Base-by-base conservation (phyloP, 1,140 invertebrate genomes). In the Camponotus floridanus region DNA sequence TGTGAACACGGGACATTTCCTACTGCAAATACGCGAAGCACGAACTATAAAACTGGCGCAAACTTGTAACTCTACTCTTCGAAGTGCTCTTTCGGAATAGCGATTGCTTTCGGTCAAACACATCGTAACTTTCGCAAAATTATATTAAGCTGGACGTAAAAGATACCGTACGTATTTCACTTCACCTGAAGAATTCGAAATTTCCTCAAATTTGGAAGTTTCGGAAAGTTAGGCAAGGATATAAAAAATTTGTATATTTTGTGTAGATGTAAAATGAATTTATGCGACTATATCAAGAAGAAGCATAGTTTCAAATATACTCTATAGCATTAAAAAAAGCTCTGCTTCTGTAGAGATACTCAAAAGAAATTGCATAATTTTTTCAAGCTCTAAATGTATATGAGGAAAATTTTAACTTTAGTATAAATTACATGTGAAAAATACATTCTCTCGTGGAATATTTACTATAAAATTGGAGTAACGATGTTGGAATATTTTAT, bases 1-100 rank as follows among this genome's bases (percentile, higher is more conserved):
- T 71, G n/a, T 33, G 51, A 79, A 55, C 76, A 45, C 4, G 18
- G 2, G 21, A 39, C 13, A 26, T 70, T 68, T 68, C 33, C 57
- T 31, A 68, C 4, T 18, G 5, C 48, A 26, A 55, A 31, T 26
- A 18, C 11, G n/a, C 51, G 21, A 57, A 70, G 33, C 48, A 7
- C 68, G 15, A 45, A 31, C 48, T 26, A 36, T 26, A 42, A 70
- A 26, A 51, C 45, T 31, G 51, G 51, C 31, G n/a, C 15, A 31
- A 36, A 79, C 33, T 80, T 42, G n/a, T 39, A 70, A 26, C 51
- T 71, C 26, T 39, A 80, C 15, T 80, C 65, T 57, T 42, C 64
- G 51, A 33, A 42, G 5, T 51, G 15, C 48, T 59, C 4, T 62
- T 62, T 36, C 15, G 9, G 26, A 42, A 3, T 18, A 48, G 13